Percentiles rank a stretch among this genome's conserved stretches.
These are phyloP conservation scores for Urechis unicinctus DNA, from an alignment of 2,888 invertebrate genomes.

Conservation along the genomic window DNA sequence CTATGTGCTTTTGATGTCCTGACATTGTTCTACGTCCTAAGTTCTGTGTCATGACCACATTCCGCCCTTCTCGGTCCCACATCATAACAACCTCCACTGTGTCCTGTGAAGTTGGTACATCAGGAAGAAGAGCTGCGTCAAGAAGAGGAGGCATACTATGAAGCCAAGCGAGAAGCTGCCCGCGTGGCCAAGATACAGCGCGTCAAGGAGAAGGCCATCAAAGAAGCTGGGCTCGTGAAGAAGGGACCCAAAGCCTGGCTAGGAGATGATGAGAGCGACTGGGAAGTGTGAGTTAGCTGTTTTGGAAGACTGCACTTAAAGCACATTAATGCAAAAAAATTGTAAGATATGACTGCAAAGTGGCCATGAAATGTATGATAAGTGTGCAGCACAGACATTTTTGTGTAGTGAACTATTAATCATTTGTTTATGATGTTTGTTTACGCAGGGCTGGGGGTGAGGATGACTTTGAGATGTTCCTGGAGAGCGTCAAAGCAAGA, in stretches of 20 bases:
- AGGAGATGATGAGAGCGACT: slow-evolving; percentile 40
- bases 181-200: slow-evolving; percentile 33
- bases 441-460: slow-evolving; percentile 25
- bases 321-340: background rate
- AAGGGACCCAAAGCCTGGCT: slow-evolving; percentile 24
- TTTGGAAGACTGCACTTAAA: background rate
- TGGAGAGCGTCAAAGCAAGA: slow-evolving; percentile 45
- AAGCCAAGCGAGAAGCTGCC: slow-evolving; percentile 42
- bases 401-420: background rate
- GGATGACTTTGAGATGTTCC: slow-evolving; percentile 48
- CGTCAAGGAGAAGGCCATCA: slow-evolving; percentile 30
- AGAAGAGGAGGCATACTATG: slow-evolving; percentile 45
- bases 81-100: background rate
- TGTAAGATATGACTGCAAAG: too few species aligned
- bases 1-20: too few species aligned
- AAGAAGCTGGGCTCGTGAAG: slow-evolving; percentile 9
- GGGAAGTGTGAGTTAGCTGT: slow-evolving; percentile 40
- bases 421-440: background rate
- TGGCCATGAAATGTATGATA: too few species aligned
- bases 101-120: slow-evolving; percentile 31
- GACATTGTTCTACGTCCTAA: too few species aligned
- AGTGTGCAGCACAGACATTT: too few species aligned
- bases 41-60: background rate
- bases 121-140: slow-evolving; percentile 43
- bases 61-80: background rate